Conservation (phyloP, 2,888 invertebrate genomes). For the Cataglyphis livida region DNA sequence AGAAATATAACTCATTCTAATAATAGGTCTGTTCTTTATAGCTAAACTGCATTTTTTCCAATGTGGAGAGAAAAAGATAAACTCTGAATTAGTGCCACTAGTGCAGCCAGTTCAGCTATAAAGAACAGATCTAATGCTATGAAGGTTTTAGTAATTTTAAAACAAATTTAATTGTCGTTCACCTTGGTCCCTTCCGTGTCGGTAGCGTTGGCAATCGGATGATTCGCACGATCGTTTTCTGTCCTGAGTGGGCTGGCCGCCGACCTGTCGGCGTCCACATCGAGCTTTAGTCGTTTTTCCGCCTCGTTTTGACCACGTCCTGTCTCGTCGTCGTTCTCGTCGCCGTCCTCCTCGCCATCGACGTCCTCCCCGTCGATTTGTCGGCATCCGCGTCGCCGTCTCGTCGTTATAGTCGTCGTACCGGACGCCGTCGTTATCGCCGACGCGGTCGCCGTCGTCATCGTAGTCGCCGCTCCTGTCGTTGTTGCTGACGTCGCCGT, state of each 20-base stretch:
- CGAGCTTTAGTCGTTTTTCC: slow-evolving; percentile 81
- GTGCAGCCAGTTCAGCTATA: too few relatives aligned
- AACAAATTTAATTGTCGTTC: neutral
- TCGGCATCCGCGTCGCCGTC: slow-evolving; percentile 73
- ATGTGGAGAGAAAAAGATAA: too few relatives aligned
- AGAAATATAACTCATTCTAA: too few relatives aligned
- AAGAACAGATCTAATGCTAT: too few relatives aligned
- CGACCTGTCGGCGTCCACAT: slow-evolving; percentile 73
- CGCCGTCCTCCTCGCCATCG: slow-evolving; percentile 77
- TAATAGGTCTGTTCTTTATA: too few relatives aligned
- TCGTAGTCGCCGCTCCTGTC: slow-evolving; percentile 56
- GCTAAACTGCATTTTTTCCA: too few relatives aligned
- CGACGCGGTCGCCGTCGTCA: slow-evolving; percentile 62
- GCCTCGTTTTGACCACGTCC: slow-evolving; percentile 79
- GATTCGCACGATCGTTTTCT: slow-evolving; percentile 77
- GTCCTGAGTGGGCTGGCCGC: slow-evolving; percentile 78
- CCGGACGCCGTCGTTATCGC: slow-evolving; percentile 62
- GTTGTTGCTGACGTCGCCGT: slow-evolving; percentile 62
- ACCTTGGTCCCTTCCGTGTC: slow-evolving; percentile 84
- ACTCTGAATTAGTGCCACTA: too few relatives aligned
- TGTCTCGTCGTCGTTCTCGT: slow-evolving; percentile 84
- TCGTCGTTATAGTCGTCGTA: slow-evolving; percentile 69
- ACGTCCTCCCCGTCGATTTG: slow-evolving; percentile 72
- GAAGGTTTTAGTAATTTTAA: too few relatives aligned
- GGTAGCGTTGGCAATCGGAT: slow-evolving; percentile 77